A percentile compares a stretch with the other conserved stretches of the same genome.
phyloP scores from a whole-genome alignment of 2,797 vertebrate species.

The Phoeniculus purpureus region DNA sequence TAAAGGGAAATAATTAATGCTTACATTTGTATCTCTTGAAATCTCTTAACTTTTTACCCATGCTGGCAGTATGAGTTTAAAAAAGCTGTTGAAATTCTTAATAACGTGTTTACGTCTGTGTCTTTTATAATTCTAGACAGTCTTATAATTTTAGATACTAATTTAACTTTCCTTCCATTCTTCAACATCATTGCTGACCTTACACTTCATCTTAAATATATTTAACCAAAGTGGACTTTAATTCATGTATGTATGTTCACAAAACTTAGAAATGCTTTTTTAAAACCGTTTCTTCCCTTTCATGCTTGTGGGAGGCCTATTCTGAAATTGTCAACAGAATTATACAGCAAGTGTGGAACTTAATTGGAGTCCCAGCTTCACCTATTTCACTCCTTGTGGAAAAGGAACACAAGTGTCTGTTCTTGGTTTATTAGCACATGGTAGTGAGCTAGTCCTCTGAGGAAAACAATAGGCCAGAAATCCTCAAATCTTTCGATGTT shows the following conservation, averaged over 20 bases:
- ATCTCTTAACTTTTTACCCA: neutral
- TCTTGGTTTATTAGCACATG: neutral
- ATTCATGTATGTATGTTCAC: neutral
- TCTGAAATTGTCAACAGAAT: neutral
- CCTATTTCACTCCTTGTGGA: neutral
- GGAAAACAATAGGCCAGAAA: neutral
- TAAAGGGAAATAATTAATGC: neutral
- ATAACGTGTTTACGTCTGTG: neutral
- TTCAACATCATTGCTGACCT: neutral
- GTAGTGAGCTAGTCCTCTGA: neutral
- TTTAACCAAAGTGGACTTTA: neutral
- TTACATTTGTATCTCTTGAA: fast-evolving
- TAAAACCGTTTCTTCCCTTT: neutral
- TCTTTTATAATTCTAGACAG: neutral
- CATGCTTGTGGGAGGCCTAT: neutral
- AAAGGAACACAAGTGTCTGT: neutral
- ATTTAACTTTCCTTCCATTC: neutral
- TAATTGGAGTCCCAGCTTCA: neutral
- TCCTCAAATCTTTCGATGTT: neutral
- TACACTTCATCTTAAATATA: neutral
- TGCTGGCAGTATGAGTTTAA: neutral
- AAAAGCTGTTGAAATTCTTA: neutral
- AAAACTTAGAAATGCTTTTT: neutral
- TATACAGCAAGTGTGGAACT: neutral
- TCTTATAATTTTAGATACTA: neutral